Evolutionary conservation across 2,797 vertebrate genomes (phyloP), one percentile per base, ranked within the genome.

Genomic region (Benthosema pterotum): DNA sequence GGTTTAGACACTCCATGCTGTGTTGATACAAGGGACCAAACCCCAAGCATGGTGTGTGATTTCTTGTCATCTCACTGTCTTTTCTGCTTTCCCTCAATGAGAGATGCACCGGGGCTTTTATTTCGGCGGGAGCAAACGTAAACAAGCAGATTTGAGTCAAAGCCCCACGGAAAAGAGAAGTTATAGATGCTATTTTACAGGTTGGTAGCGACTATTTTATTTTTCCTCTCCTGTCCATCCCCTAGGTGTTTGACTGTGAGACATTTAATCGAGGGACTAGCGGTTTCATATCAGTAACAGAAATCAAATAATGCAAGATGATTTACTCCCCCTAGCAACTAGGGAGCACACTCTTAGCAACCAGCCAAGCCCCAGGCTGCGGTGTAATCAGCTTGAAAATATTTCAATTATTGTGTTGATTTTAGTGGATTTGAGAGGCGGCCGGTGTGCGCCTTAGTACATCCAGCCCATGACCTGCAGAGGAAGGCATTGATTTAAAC

Each of bases 361-460:
- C 96, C 96, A 96, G 95, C 94, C 94, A 94, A 94, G 95, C 96
- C 96, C 94, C 90, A 78, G 96, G 97, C 96, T 94, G 94, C 91
- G 91, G 96, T 96, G 98, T 99, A 99, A 99, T 99, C 98, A 99
- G 98, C 96, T 98, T 99, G 98, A 99, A 99, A 99, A 99, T 99
- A 99, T 99, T 99, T 99, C 98, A 99, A 99, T 99, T 99, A 99
- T 98, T 98, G 97, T 99, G 98, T 99, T 99, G 98, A 99, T 99
- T 99, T 99, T 99, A 99, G 98, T 96, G 97, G 97, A 99, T 99
- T 98, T 98, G 96, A 99, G 96, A 97, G 95, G 95, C 95, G 93
- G 94, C 94, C 92, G 93, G 93, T 91, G 95, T 93, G 95, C 92
- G 95, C 94, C 94, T 91, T 92, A 89, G 94, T 95, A 94, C 95